A percentile compares a stretch with the other conserved stretches of the same genome.
Evolutionary conservation across 2,113 vertebrate genomes (phyloP).

Genomic region (Sinocyclocheilus rhinocerous): DNA sequence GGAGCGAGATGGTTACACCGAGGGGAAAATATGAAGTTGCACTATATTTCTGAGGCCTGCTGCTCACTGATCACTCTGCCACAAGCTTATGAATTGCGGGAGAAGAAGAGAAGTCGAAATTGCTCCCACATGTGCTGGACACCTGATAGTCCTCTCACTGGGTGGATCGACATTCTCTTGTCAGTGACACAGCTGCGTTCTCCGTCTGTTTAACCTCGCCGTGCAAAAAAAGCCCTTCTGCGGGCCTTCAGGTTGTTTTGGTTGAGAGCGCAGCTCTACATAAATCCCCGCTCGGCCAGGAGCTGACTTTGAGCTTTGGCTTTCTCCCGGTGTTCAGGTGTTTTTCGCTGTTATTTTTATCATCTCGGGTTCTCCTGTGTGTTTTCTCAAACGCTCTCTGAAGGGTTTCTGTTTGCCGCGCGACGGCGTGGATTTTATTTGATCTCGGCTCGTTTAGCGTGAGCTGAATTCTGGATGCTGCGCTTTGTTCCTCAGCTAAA

Average conservation of each 20-base stretch:
- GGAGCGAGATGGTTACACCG: slow-evolving; percentile 43
- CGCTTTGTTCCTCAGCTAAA: slow-evolving; percentile 58
- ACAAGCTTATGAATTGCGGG: slow-evolving; percentile 20
- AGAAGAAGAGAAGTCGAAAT: slow-evolving; percentile 64
- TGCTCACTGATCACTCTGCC: slow-evolving; percentile 41
- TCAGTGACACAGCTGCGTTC: slow-evolving; percentile 68
- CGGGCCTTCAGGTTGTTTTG: slow-evolving; percentile 38
- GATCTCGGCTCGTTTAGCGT: slow-evolving; percentile 32
- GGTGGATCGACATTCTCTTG: slow-evolving; percentile 72
- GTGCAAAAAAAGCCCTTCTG: background rate
- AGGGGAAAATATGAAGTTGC: slow-evolving; percentile 55
- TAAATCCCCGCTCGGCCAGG: background rate
- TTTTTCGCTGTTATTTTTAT: slow-evolving; percentile 30
- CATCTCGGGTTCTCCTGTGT: slow-evolving; percentile 11
- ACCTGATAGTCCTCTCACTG: slow-evolving; percentile 74
- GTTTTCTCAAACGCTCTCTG: slow-evolving; percentile 9
- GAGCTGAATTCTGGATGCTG: slow-evolving; percentile 39
- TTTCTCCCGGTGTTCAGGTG: background rate
- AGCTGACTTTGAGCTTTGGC: slow-evolving; percentile 7
- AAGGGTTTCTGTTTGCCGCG: background rate
- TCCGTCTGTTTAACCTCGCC: slow-evolving; percentile 59
- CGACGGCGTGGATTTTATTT: slow-evolving; percentile 2
- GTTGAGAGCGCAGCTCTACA: background rate
- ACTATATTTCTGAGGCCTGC: slow-evolving; percentile 46
- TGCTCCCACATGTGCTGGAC: slow-evolving; percentile 73